Base-by-base conservation (phyloP, 2,888 invertebrate species). In the Andrena haemorrhoa region DNA sequence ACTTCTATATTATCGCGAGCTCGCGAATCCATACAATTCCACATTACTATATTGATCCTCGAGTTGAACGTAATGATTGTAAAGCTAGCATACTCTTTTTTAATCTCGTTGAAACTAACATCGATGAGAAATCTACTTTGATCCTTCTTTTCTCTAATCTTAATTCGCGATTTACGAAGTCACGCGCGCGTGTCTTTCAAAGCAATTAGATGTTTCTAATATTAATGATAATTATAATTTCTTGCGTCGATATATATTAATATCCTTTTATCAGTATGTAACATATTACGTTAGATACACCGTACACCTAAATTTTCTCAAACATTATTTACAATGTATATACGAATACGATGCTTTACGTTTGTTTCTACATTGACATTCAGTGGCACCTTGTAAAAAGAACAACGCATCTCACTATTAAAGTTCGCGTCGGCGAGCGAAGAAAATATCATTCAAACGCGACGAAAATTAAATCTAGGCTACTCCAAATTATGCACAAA, bases 251-350 rank as follows among this genome's bases (percentile, higher is more conserved):
- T 51, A 64, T 75, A 73, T 74, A 79, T 77, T 77, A 47, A 65
- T 65, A 72, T 74, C 47, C 56, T 41, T 65, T 49, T 69, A 20
- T 23, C n/a, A 75, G 56, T 66, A 5, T 63, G 51, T 56, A 58
- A 68, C 60, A 71, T 61, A 68, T 75, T 76, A 47, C 66, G 33
- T 63, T 41, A n/a, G 79, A 79, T 86, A 79, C 35, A 74, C 31
- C 64, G 41, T 75, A 82, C 33, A 70, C 79, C 58, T 12, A 58
- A 53, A 65, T 8, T 49, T 79, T 79, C 73, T 47, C 53, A 63
- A 77, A 77, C 64, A 58, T 61, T 86, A 86, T 87, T 82, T 86
- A 87, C 87, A 87, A 64, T 75, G 35, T 82, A 64, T 31, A 72
- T 69, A 70, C 68, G 31, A 60, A 61, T 73, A 76, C 56, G 58